A percentile compares a stretch with the other conserved stretches of the same genome.
Conservation (phyloP, 2,888 invertebrate species). For the Agrochola circellaris region DNA sequence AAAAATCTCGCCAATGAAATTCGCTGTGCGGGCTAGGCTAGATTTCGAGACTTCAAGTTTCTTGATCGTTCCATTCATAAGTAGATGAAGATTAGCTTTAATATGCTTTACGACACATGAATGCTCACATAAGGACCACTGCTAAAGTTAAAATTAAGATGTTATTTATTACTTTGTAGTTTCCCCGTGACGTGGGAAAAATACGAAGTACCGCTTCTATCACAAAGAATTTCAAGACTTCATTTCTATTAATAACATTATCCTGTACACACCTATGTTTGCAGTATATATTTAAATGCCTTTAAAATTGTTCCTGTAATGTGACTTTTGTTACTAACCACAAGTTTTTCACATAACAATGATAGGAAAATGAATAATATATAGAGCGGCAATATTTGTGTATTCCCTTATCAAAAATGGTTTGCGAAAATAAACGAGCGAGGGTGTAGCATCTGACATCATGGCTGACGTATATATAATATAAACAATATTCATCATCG, state of each 20-base stretch:
- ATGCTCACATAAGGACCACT: background rate
- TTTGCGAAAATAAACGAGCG: background rate
- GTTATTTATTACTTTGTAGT: background rate
- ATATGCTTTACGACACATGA: background rate
- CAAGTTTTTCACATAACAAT: background rate
- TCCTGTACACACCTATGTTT: slow-evolving; percentile 35
- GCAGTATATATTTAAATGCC: background rate
- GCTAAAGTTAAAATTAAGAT: background rate
- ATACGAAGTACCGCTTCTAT: slow-evolving; percentile 25
- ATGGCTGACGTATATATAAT: too few relatives aligned
- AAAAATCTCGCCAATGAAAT: too few relatives aligned
- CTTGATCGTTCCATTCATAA: background rate
- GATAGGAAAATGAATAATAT: slow-evolving; percentile 4
- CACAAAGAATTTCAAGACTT: slow-evolving; percentile 34
- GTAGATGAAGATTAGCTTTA: background rate
- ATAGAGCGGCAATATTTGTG: background rate
- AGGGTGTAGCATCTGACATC: too few relatives aligned
- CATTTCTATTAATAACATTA: slow-evolving; percentile 34
- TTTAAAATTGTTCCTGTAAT: background rate
- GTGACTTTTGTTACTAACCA: slow-evolving; percentile 6
- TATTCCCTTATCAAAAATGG: background rate
- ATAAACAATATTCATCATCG: too few relatives aligned
- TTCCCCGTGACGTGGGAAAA: slow-evolving; percentile 52
- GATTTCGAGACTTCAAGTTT: background rate
- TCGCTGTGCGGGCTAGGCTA: background rate